Evolutionary conservation across 2,888 invertebrate genomes (phyloP), one percentile per base, ranked within the genome.

Genomic region (Torymus tubicola): DNA sequence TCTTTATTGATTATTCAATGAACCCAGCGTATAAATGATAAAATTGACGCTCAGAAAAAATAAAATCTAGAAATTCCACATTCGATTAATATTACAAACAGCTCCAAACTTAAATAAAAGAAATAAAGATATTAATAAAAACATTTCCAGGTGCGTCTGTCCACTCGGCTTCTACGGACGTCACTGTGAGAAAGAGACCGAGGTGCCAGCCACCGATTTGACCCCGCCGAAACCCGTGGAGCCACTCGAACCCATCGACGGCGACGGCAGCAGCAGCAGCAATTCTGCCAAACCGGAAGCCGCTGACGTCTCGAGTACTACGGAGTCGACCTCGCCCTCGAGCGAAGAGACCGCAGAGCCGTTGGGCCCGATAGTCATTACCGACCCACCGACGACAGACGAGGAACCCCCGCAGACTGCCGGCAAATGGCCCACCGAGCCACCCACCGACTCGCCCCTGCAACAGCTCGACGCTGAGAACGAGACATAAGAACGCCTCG

Each of bases 81-180:
- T 31, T 31, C 31, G 31, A 31, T 31, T 4, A 31, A 31, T 31
- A 31, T 5, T 4, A 31, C 4, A 31, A 31, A 31, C 1, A 3
- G 31, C 31, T 31, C 3, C 31, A 31, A 31, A 31, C 3, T 5
- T 5, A 31, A 31, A 2, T 4, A 31, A 31, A 2, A 5, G 2
- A 31, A 31, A 31, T 5, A 31, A 31, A 31, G 2, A 31, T 2
- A 31, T 2, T 0, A 31, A 31, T 31, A 0, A 31, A 31, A 31
- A 5, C 31, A 3, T 21, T 21, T 16, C 2, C 91, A 94, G 94
- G 80, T 97, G 97, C 88, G 91, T 94, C 75, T 97, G 97, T 87
- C 93, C 95, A 0, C 92, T 94, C 52, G 96, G 96, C 57, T 94
- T 94, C 87, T 93, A 93, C 78, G 97, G 97, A n/a, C 93, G 93